These are phyloP conservation scores for Euura lappo DNA, from an alignment of 1,140 invertebrate species.

Conservation along the genomic window DNA sequence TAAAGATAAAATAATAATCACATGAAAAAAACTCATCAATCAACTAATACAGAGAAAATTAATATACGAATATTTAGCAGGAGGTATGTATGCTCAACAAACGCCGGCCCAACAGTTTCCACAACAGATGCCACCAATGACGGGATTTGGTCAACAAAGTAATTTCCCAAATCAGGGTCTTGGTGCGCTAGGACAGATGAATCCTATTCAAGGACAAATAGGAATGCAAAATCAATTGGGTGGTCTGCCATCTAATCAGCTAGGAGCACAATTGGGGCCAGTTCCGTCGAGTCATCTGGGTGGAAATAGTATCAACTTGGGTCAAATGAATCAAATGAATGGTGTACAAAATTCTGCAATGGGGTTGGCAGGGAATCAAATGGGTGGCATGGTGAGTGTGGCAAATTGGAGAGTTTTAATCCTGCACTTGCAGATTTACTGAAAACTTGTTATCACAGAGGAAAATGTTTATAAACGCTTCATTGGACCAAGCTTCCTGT, in stretches of 20 bases:
- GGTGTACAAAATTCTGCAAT: constrained; percentile 43
- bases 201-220: constrained; percentile 37
- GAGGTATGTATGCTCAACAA: constrained; percentile 49
- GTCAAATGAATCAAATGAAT: constrained; percentile 41
- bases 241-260: constrained; percentile 40
- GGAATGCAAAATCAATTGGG: constrained; percentile 44
- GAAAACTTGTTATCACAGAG: no score
- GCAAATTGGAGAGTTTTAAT: constrained; percentile 4
- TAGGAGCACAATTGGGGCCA: constrained; percentile 44
- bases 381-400: constrained; percentile 45
- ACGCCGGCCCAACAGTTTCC: constrained; percentile 43
- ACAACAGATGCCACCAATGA: constrained; percentile 41
- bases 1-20: not conserved
- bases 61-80: constrained; percentile 24
- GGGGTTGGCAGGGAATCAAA: constrained; percentile 45
- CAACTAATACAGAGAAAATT: not conserved
- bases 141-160: constrained; percentile 41
- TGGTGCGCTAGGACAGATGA: constrained; percentile 37
- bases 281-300: constrained; percentile 24
- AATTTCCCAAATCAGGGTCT: constrained; percentile 37
- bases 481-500: no score
- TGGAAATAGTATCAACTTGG: constrained; percentile 26
- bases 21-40: not conserved
- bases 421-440: no score
- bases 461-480: no score